phyloP scores from a whole-genome alignment of 2,888 invertebrate genomes.

The Agonopterix subpropinquella region DNA sequence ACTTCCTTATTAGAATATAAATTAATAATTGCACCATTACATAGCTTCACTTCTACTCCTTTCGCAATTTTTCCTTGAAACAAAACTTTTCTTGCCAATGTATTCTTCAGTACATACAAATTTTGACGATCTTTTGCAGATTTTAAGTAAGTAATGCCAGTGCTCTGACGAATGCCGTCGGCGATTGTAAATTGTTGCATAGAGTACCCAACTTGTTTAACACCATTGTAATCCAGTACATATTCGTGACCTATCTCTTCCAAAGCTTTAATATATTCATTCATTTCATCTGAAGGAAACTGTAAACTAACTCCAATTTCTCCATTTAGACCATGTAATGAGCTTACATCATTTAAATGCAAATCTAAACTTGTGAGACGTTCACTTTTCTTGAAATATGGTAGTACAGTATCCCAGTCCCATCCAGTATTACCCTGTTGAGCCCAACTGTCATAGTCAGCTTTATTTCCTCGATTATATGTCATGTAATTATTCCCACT shows the following conservation, averaged over 20 bases:
- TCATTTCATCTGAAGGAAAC: slow-evolving; percentile 32
- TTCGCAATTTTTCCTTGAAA: slow-evolving; percentile 21
- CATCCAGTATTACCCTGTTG: slow-evolving; percentile 69
- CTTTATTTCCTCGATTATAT: slow-evolving; percentile 78
- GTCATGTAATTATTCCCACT: slow-evolving; percentile 80
- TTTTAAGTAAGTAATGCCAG: slow-evolving; percentile 25
- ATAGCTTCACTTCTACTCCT: slow-evolving; percentile 27
- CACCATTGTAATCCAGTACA: slow-evolving; percentile 25
- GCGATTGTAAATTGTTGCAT: slow-evolving; percentile 21
- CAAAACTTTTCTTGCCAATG: slow-evolving; percentile 27
- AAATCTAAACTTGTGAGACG: slow-evolving; percentile 14
- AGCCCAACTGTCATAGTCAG: slow-evolving; percentile 81
- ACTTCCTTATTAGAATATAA: slow-evolving; percentile 30
- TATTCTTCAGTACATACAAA: slow-evolving; percentile 27
- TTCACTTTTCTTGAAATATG: slow-evolving; percentile 35
- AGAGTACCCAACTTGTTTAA: slow-evolving; percentile 26
- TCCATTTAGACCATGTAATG: slow-evolving; percentile 24
- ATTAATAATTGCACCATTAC: slow-evolving; percentile 9
- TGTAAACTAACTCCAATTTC: slow-evolving; percentile 25
- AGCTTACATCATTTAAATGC: slow-evolving; percentile 28
- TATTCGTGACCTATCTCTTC: slow-evolving; percentile 27
- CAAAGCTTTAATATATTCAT: slow-evolving; percentile 39
- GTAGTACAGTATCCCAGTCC: slow-evolving; percentile 25
- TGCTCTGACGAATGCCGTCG: slow-evolving; percentile 25
- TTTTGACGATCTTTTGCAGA: slow-evolving; percentile 25